These are phyloP conservation scores for Cyclina sinensis DNA, from an alignment of 1,140 invertebrate genomes.

Conservation along the genomic window DNA sequence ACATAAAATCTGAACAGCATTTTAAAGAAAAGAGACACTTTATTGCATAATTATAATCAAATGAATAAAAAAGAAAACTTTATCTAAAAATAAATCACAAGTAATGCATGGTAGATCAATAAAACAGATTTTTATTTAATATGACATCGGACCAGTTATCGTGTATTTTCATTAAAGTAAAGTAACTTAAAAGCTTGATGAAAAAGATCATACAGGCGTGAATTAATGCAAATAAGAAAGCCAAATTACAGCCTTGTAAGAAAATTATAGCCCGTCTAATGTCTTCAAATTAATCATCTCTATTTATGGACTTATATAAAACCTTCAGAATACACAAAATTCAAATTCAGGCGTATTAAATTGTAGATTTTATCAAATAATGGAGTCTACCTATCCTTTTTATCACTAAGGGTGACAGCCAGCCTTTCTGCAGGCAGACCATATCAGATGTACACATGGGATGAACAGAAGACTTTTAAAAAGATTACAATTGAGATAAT, in stretches of 20 bases:
- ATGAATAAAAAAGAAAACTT: no score
- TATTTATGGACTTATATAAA: not conserved
- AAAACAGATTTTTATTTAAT: no score
- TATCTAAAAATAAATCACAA: no score
- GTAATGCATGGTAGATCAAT: no score
- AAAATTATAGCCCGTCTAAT: conserved; percentile 12
- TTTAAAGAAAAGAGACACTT: no score
- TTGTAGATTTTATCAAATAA: conserved; percentile 56
- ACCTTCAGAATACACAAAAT: conserved; percentile 22
- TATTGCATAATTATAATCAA: no score
- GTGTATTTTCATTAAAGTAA: no score
- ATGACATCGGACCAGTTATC: no score
- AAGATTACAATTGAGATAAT: no score
- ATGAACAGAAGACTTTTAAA: not conserved
- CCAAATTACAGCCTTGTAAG: not conserved
- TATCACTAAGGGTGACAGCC: conserved; percentile 7
- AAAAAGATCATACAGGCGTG: conserved; percentile 7
- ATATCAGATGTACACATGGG: conserved; percentile 12
- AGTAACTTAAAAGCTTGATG: not conserved
- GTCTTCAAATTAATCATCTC: conserved; percentile 42
- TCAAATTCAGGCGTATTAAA: conserved; percentile 45
- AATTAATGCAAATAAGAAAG: conserved; percentile 18
- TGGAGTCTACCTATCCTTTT: conserved; percentile 38
- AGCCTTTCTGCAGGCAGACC: not conserved
- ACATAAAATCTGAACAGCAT: no score